Evolutionary conservation across 2,888 invertebrate species (phyloP), one percentile per base, ranked within the genome.

Genomic region (Oscheius sp.): DNA sequence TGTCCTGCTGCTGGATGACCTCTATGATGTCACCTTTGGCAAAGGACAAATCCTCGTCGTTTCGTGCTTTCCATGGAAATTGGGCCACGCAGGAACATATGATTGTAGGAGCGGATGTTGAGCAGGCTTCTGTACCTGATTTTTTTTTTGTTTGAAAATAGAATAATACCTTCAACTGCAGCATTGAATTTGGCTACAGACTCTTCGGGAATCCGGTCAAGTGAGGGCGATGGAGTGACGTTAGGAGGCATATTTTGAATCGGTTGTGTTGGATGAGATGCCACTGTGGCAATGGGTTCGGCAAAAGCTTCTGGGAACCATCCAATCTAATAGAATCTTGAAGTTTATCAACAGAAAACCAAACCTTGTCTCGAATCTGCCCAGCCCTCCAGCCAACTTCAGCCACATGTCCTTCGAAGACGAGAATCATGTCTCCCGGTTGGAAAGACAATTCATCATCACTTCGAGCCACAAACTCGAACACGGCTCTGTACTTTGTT

Each of bases 331-430:
- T 57, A 59, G 10, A 35, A 33, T 42, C 3, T 42, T 51, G 11
- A 4, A 7, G 9, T 4, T 47, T 63, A 3, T 59, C 4, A 10
- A 4, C 13, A 29, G 21, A 59, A 5, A 59, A 32, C 3, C 29
- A 32, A 10, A 94, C 94, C 79, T 94, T 93, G 2, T 96, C 96
- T 88, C 94, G 92, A 47, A 95, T 93, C 86, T 94, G 94, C 0
- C 98, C 98, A 82, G 95, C 95, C 85, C 95, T 91, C 96, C 98
- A 99, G n/a, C 97, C 98, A 0, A 96, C 96, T 89, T 98, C 98
- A 0, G 95, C 94, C 83, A 93, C 94, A 87, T 95, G 94, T 73
- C 94, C 77, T 92, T 93, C 86, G 77, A 89, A 89, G 10, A 94
- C 94, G 90, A 93, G 91, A 76, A 99, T 94, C 89, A 95, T 92